phyloP scores from a whole-genome alignment of 2,113 vertebrate genomes.

The Chaetorhynchus papuensis region DNA sequence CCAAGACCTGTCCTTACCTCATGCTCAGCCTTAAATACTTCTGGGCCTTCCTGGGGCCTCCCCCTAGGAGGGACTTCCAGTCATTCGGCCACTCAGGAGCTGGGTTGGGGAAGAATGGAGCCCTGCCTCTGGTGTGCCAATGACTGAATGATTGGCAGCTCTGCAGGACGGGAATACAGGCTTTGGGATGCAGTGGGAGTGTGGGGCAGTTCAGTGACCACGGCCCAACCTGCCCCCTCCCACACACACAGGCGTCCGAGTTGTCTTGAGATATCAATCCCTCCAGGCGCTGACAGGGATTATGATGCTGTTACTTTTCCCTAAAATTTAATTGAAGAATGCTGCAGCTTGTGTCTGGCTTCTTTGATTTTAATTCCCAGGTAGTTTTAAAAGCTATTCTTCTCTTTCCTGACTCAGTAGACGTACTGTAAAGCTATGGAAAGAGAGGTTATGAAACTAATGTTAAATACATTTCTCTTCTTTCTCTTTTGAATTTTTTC shows the following conservation, averaged over 20 bases:
- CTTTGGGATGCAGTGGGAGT: no score
- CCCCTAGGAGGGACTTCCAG: not conserved
- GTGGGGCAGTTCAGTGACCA: not conserved
- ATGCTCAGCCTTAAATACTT: not conserved
- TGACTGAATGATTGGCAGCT: not conserved
- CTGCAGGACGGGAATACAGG: no score
- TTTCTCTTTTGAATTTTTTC: not conserved
- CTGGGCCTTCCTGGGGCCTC: not conserved
- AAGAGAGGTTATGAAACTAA: not conserved
- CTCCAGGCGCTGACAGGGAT: not conserved
- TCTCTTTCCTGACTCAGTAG: not conserved
- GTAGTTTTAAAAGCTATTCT: not conserved
- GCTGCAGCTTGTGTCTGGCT: not conserved
- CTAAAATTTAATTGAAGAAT: constrained; percentile 21
- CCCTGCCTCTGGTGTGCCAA: not conserved
- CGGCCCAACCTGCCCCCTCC: not conserved
- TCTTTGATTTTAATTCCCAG: not conserved
- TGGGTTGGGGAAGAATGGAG: no score
- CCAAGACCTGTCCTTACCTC: accelerated
- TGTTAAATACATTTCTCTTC: not conserved
- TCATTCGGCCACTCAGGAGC: no score
- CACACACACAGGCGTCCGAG: not conserved
- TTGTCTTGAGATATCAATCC: not conserved
- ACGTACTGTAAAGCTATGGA: not conserved
- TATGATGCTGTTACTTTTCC: not conserved